Conservation (phyloP, 2,888 invertebrate genomes). For the Strigamia crassipes region DNA sequence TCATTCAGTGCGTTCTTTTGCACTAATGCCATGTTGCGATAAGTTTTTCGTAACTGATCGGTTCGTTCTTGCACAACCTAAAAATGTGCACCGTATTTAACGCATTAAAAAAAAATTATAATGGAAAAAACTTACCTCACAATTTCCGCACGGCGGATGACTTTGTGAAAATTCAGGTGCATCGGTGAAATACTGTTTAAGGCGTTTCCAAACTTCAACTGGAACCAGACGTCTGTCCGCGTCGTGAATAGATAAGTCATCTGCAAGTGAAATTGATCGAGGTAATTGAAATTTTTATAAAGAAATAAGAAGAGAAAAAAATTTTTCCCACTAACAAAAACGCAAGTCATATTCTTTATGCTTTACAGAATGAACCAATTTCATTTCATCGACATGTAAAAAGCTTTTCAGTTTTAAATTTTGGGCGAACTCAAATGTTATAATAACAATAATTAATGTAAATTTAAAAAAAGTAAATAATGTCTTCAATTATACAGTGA, state of each 20-base stretch:
- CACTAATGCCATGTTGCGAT: constrained; percentile 53
- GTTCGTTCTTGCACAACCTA: constrained; percentile 41
- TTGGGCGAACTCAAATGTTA: background rate
- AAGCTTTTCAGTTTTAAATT: background rate
- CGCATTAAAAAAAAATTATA: background rate
- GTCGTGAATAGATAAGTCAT: constrained; percentile 58
- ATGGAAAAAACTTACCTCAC: constrained; percentile 53
- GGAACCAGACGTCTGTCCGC: constrained; percentile 62
- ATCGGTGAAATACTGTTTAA: constrained; percentile 62
- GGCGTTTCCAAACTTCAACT: constrained; percentile 62
- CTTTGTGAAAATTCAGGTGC: constrained; percentile 55
- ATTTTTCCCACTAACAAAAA: background rate
- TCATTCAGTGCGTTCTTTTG: constrained; percentile 59
- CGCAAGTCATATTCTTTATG: constrained; percentile 15
- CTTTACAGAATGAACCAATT: background rate
- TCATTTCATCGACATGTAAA: background rate
- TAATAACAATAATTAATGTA: constrained; percentile 18
- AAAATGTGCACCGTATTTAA: background rate
- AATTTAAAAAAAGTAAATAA: background rate
- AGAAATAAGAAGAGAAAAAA: constrained; percentile 43
- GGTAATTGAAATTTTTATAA: constrained; percentile 5
- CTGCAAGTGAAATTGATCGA: constrained; percentile 53
- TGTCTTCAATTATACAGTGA: background rate
- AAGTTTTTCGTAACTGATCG: constrained; percentile 13
- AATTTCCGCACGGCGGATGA: constrained; percentile 54